Evolutionary conservation across 2,113 vertebrate species (phyloP), one percentile per base, ranked within the genome.

Genomic region (Poeciliopsis occidentalis): DNA sequence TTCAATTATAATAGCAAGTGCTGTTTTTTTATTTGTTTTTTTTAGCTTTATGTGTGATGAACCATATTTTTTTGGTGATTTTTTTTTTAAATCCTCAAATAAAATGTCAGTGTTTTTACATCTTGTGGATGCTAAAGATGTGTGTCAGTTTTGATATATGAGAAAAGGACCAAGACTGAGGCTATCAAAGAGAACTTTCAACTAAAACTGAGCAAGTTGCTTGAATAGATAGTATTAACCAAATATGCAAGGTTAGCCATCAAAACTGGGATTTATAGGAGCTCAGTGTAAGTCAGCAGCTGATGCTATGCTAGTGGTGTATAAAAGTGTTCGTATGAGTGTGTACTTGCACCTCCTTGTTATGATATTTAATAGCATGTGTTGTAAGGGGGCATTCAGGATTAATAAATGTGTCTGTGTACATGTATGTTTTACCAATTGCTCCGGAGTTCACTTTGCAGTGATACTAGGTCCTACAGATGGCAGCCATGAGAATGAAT

Each of bases 401-500:
- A 71, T 69, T 72, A 39, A 66, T 72, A 3, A 31, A 68, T 57
- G 61, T 86, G 57, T 86, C 67, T 80, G 68, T 83, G 39, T 61
- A 34, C 19, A 64, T 41, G n/a, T 26, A 44, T 81, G 65, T 79
- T 66, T 62, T 89, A 64, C 81, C 78, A 79, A 79, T 69, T 70
- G 63, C 41, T 74, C 70, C 37, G 70, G 27, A 69, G 30, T 68
- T 67, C 76, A 79, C 39, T 80, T 77, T 78, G 62, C 66, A 62
- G 3, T 29, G 44, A 78, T 29, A 62, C 69, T 66, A 34, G 67
- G 24, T 73, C 84, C 80, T 82, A 79, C 82, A 87, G 87, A 81
- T 79, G 87, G 80, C 83, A 87, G 84, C 82, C 77, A 66, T 37
- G 76, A 86, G 78, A 82, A 67, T 62, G 73, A 57, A 83, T 13